A percentile compares a stretch with the other conserved stretches of the same genome.
Conservation (phyloP, 1,140 invertebrate genomes). For the Neodiprion lecontei region DNA sequence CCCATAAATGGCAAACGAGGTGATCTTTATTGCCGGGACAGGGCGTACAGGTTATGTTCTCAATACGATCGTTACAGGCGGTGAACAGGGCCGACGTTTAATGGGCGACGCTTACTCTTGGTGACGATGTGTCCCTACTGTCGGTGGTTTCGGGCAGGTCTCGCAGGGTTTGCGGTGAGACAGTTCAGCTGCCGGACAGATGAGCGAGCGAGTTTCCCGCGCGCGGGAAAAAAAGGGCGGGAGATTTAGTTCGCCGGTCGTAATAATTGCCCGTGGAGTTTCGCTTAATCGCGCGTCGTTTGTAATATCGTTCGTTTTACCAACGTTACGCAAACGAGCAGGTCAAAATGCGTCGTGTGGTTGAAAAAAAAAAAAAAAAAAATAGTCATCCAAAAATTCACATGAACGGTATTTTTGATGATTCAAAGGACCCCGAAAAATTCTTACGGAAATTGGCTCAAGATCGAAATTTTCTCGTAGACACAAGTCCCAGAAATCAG, state of each 20-base stretch:
- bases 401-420: too few species aligned
- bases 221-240: too few species aligned
- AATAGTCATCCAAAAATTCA: too few species aligned
- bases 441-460: too few species aligned
- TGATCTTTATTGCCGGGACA: background rate
- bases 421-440: too few species aligned
- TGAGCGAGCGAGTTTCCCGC: too few species aligned
- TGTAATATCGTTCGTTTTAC: background rate
- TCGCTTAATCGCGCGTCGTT: background rate
- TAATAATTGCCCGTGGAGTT: background rate
- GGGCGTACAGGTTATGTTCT: background rate
- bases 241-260: background rate
- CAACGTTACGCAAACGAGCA: too few species aligned
- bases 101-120: background rate
- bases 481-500: too few species aligned
- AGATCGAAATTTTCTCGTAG: too few species aligned
- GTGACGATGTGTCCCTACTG: background rate
- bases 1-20: background rate
- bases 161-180: slow-evolving; percentile 2
- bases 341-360: too few species aligned
- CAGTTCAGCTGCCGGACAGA: background rate
- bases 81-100: background rate
- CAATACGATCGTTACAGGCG: background rate
- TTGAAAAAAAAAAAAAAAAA: too few species aligned
- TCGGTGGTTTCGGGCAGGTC: background rate